Conservation (phyloP, 1,140 invertebrate species). For the Planococcus citri region DNA sequence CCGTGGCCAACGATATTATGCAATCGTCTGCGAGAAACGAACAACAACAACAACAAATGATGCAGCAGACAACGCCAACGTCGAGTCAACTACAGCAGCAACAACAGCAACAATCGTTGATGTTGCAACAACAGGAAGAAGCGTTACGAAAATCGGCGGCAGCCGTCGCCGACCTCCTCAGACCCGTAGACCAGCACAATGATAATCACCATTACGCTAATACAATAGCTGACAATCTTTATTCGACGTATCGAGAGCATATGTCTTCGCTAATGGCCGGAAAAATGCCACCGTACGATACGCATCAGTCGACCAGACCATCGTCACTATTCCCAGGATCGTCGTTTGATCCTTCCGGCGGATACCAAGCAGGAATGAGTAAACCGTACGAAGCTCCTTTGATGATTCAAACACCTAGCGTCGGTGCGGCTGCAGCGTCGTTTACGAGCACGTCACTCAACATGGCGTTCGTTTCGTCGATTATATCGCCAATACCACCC, state of each 20-base stretch:
- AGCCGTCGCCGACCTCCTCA: not conserved
- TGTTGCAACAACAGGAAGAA: too few relatives aligned
- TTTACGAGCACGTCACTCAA: slow-evolving; percentile 65
- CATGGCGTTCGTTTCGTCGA: slow-evolving; percentile 58
- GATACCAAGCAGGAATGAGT: not conserved
- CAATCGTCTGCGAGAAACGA: too few relatives aligned
- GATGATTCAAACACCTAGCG: slow-evolving; percentile 39
- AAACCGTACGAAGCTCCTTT: slow-evolving; percentile 28
- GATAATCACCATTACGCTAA: not conserved
- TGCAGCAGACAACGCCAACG: too few relatives aligned
- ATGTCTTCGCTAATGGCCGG: not conserved
- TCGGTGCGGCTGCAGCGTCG: slow-evolving; percentile 42
- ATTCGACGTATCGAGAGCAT: not conserved
- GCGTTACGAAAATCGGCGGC: too few relatives aligned
- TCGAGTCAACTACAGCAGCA: too few relatives aligned
- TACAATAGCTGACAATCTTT: not conserved
- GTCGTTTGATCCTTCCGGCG: not conserved
- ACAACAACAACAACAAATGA: not conserved
- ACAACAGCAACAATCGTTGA: too few relatives aligned
- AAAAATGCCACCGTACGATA: not conserved
- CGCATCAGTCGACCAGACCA: not conserved
- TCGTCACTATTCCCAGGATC: not conserved
- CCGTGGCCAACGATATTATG: too few relatives aligned
- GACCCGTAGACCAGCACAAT: not conserved
- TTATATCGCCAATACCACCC: slow-evolving; percentile 41